Conservation (phyloP, 2,888 invertebrate genomes). For the Drosophila parthenogenetica region DNA sequence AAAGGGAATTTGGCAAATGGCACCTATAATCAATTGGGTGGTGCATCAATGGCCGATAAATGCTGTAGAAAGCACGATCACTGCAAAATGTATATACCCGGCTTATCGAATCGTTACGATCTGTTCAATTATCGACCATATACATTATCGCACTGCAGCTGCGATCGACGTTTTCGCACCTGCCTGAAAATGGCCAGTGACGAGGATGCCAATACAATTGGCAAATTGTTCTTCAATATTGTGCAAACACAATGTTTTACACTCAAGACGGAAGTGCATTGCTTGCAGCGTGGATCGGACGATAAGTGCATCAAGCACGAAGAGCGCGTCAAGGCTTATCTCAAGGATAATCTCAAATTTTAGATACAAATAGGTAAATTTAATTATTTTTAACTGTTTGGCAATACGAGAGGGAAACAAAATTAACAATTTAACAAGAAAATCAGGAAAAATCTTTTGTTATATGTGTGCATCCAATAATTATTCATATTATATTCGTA, state of each 20-base stretch:
- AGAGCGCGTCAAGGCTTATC: constrained; percentile 89
- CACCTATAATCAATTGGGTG: constrained; percentile 93
- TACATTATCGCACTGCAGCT: constrained; percentile 96
- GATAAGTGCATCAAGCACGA: constrained; percentile 88
- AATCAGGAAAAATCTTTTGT: too few relatives aligned
- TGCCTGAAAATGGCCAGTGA: constrained; percentile 95
- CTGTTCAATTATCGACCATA: constrained; percentile 95
- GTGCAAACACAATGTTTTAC: constrained; percentile 97
- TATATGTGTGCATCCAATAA: too few relatives aligned
- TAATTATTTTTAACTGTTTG: background rate
- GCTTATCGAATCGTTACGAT: constrained; percentile 93
- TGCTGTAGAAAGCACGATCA: constrained; percentile 96
- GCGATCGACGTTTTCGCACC: constrained; percentile 95
- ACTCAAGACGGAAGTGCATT: constrained; percentile 91
- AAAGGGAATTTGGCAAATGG: constrained; percentile 91
- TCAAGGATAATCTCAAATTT: constrained; percentile 88
- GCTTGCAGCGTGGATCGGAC: constrained; percentile 90
- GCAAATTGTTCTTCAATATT: constrained; percentile 97
- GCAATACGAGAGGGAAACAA: background rate
- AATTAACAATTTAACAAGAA: too few relatives aligned
- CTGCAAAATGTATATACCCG: constrained; percentile 94
- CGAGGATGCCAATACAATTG: constrained; percentile 94
- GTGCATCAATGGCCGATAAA: constrained; percentile 92
- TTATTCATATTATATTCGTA: too few relatives aligned
- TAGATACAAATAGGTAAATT: constrained; percentile 54